phyloP scores from a whole-genome alignment of 2,888 invertebrate genomes.

The Eupithecia abbreviata region DNA sequence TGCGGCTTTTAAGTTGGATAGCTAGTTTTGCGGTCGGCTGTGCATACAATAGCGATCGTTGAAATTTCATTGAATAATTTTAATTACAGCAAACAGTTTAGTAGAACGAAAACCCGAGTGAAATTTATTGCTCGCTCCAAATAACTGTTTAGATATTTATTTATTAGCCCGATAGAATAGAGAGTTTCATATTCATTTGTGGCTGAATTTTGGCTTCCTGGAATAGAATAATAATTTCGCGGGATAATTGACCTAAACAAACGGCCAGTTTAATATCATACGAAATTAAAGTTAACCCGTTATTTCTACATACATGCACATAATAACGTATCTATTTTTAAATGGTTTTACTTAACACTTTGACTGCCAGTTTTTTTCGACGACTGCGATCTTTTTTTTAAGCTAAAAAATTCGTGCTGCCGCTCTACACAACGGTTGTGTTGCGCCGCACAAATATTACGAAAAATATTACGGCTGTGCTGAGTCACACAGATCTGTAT shows the following conservation, averaged over 20 bases:
- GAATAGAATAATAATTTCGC: neutral
- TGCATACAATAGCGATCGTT: neutral
- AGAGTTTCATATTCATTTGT: constrained; percentile 58
- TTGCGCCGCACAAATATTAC: neutral
- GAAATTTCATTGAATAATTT: constrained; percentile 8
- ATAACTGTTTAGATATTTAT: constrained; percentile 48
- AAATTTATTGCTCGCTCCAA: constrained; percentile 45
- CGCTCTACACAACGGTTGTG: too few relatives aligned
- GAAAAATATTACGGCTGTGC: too few relatives aligned
- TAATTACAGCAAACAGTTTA: constrained; percentile 22
- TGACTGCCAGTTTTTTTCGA: too few relatives aligned
- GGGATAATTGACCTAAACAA: neutral
- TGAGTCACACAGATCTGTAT: too few relatives aligned
- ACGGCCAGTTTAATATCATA: neutral
- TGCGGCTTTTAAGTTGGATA: neutral
- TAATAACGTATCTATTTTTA: neutral
- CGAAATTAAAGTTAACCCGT: neutral
- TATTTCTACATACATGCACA: neutral
- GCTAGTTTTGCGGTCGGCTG: neutral
- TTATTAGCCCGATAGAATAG: constrained; percentile 45
- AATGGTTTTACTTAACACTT: neutral
- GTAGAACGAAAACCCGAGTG: constrained; percentile 36
- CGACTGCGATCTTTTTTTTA: too few relatives aligned
- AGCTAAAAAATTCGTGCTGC: too few relatives aligned
- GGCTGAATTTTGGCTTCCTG: constrained; percentile 48